Evolutionary conservation across 2,888 invertebrate species (phyloP).

Genomic region (Cetonia aurata): DNA sequence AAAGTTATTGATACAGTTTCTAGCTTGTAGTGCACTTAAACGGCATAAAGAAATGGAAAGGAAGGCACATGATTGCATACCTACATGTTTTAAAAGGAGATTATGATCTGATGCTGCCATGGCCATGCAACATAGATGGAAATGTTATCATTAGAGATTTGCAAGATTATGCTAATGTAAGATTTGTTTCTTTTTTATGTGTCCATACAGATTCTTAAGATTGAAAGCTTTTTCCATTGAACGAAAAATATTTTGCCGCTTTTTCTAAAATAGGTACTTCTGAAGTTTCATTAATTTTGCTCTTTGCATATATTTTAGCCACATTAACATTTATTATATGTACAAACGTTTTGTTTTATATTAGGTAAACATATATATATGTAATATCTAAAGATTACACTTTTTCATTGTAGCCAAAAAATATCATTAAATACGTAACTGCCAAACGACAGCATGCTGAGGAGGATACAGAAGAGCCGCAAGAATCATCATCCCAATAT

Average conservation of each 20-base stretch:
- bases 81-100: slow-evolving; percentile 78
- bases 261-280: no score
- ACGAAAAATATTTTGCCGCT: no score
- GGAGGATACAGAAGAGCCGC: slow-evolving; percentile 64
- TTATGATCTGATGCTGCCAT: slow-evolving; percentile 78
- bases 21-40: slow-evolving; percentile 79
- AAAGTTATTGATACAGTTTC: slow-evolving; percentile 17
- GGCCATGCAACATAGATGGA: slow-evolving; percentile 80
- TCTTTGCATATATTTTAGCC: no score
- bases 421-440: slow-evolving; percentile 75
- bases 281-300: no score
- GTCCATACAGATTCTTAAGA: no score
- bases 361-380: no score
- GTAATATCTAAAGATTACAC: neutral
- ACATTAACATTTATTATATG: neutral
- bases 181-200: slow-evolving; percentile 25
- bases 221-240: no score
- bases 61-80: slow-evolving; percentile 78
- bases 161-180: slow-evolving; percentile 58
- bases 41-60: slow-evolving; percentile 83
- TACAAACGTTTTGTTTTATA: neutral
- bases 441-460: slow-evolving; percentile 68
- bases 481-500: slow-evolving; percentile 69
- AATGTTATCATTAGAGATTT: slow-evolving; percentile 76
- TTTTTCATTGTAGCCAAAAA: slow-evolving; percentile 68